Evolutionary conservation across 2,113 vertebrate species (phyloP), one percentile per base, ranked within the genome.

Genomic region (Tragelaphus strepsiceros): DNA sequence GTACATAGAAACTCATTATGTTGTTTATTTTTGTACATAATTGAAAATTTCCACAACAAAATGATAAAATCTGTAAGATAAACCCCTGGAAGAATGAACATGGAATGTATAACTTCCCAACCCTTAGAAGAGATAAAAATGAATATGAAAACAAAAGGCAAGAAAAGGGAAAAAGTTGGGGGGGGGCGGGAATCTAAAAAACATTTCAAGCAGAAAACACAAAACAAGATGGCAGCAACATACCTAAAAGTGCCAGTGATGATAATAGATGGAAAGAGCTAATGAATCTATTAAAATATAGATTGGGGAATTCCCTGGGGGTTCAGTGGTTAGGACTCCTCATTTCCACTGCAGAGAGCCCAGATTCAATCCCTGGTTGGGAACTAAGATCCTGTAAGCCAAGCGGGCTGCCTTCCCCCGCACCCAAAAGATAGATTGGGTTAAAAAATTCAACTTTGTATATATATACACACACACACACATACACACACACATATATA

Each of bases 131-230:
- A 4, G 14, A 54, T 32, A n/a, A 74, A 43, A 46, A 62, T 51
- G 54, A 90, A 9, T 61, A 67, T 88, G 62, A 67, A 96, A 97
- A 62, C 83, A 56, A 95, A 92, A 88, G 13, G 21, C 28, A 54
- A n/a, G 13, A 86, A 62, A 86, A 7, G 16, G 30, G 10, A 30
- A 14, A 71, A 21, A 7, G 0, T 3, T 1, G 2, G 3, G 10
- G 21, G 2, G 3, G 12, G 7, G 30, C 14, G 2, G 67, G 9
- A 28, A 43, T 5, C 15, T 22, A 74, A 28, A 59, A 86, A 78
- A 39, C 49, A 89, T 84, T 97, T 78, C 51, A 88, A 91, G 26
- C 82, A 90, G 78, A 96, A 61, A 97, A 90, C 35, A 83, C 49
- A 83, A 80, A 97, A 62, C 83, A 71, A 94, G 46, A 51, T 93